Conservation (phyloP, 2,797 vertebrate species). For the Lepilemur septentrionalis region DNA sequence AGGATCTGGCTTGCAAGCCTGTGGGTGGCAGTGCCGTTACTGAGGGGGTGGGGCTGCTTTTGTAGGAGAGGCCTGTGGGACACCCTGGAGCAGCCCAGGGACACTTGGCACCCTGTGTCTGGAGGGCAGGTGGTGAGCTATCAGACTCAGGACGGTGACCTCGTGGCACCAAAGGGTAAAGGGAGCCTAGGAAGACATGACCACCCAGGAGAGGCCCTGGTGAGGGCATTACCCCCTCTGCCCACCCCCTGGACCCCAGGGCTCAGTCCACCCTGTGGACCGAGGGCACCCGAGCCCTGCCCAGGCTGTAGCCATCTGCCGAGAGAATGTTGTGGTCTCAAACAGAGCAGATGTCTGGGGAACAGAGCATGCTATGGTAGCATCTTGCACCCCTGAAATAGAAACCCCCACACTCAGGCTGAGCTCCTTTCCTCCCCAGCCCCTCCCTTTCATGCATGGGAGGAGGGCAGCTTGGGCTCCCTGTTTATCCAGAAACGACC, state of each 20-base stretch:
- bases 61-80: neutral
- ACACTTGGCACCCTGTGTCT: neutral
- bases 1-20: neutral
- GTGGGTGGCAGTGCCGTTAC: neutral
- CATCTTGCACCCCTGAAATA: neutral
- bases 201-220: neutral
- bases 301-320: neutral
- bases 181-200: neutral
- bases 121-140: accelerated
- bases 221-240: neutral
- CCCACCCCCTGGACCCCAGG: neutral
- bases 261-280: neutral
- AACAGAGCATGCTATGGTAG: neutral
- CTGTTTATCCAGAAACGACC: neutral
- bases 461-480: neutral
- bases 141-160: neutral
- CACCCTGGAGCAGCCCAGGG: neutral
- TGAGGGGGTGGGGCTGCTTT: neutral
- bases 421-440: neutral
- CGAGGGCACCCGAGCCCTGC: neutral
- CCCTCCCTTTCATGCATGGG: neutral
- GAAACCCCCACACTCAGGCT: neutral
- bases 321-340: neutral
- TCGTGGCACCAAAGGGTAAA: neutral
- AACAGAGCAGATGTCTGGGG: neutral